A percentile compares a stretch with the other conserved stretches of the same genome.
These are phyloP conservation scores for Cotesia vestalis DNA, from an alignment of 1,140 invertebrate genomes.

Conservation along the genomic window DNA sequence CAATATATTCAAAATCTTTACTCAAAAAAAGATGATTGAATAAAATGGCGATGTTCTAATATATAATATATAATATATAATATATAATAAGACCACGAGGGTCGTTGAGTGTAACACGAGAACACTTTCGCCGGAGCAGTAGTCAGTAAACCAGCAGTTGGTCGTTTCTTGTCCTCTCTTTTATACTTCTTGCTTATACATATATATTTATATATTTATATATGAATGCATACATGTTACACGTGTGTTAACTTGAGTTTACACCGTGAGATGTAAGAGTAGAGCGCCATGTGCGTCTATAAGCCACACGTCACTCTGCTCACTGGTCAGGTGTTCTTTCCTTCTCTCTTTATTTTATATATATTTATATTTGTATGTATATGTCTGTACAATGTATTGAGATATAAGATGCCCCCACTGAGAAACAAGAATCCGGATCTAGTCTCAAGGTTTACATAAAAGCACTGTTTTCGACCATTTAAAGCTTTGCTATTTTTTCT, in stretches of 20 bases:
- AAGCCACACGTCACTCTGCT: slow-evolving; percentile 5
- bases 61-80: slow-evolving; percentile 42
- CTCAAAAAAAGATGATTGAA: too few relatives aligned
- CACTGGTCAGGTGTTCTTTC: slow-evolving; percentile 35
- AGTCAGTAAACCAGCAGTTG: slow-evolving; percentile 15
- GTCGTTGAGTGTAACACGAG: slow-evolving; percentile 49
- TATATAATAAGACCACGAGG: slow-evolving; percentile 40
- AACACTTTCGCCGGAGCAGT: slow-evolving; percentile 58
- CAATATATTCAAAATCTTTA: too few relatives aligned
- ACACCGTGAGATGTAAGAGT: slow-evolving; percentile 5
- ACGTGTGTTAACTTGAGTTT: slow-evolving; percentile 35
- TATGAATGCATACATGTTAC: neutral
- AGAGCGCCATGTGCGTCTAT: neutral
- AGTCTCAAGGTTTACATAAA: slow-evolving; percentile 64
- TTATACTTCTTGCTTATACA: neutral
- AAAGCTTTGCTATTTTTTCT: slow-evolving; percentile 41
- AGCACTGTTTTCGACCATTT: slow-evolving; percentile 37
- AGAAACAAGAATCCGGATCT: slow-evolving; percentile 62
- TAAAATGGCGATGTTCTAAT: too few relatives aligned
- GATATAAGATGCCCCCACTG: slow-evolving; percentile 10
- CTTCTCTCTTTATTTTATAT: slow-evolving; percentile 21
- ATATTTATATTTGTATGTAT: neutral
- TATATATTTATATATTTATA: slow-evolving; percentile 25
- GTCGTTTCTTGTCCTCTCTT: neutral
- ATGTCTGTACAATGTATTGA: neutral